Evolutionary conservation across 2,113 vertebrate genomes (phyloP), one percentile per base, ranked within the genome.

Genomic region (Ophiodon elongatus): DNA sequence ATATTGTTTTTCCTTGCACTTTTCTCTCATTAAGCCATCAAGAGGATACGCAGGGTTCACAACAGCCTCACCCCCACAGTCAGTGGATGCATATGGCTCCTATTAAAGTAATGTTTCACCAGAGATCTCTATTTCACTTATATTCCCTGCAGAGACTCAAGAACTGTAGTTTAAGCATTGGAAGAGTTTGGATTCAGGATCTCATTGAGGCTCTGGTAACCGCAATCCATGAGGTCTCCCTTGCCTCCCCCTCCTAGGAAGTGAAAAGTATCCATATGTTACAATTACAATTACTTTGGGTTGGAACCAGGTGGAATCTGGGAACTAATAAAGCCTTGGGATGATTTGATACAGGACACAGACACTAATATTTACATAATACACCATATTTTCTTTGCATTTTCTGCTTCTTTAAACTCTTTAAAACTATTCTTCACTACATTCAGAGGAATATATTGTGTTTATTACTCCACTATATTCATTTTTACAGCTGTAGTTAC

Each of bases 81-180:
- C 86, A 84, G 10, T 65, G 85, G 84, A 84, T 91, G 82, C 93
- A 94, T 91, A 89, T 94, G 94, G 93, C 92, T 95, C 84, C 85
- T 85, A 93, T 95, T 94, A 93, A 89, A 91, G 47, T 67, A 77
- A 60, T 86, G 92, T 92, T 91, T 87, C 86, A 89, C 37, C 89
- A 90, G 66, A 89, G 83, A 86, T 92, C 89, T 89, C 88, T 70
- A 64, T 92, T 91, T 92, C 83, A 82, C 81, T 88, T 47, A 47
- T 78, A 87, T 92, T 92, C 85, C 92, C 92, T 29, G 60, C 84
- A 89, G 91, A 88, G 83, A 87, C 82, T 62, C n/a, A 25, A 81
- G 76, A 81, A 85, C 82, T 91, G 72, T 86, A 89, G 88, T 87
- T 82, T 89, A 71, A 89, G 74, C 74, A 76, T 73, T 71, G 67